Base-by-base conservation (phyloP, 2,888 invertebrate species). In the Drosophila cognata region DNA sequence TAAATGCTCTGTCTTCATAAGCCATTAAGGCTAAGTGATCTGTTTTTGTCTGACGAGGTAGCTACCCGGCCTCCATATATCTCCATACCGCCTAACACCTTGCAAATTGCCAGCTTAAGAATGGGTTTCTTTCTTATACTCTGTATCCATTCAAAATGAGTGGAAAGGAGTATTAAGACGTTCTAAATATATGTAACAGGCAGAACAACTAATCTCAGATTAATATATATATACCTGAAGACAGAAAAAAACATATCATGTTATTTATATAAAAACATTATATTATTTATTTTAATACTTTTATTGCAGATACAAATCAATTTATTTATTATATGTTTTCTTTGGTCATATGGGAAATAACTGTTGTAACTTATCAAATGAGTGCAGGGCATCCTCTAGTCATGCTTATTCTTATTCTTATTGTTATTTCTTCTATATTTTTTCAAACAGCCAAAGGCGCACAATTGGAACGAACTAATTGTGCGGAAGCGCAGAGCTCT, bases 11-110 rank as follows among this genome's bases (percentile, higher is more conserved):
- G 80, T 71, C 84, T 77, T 79, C 90, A 91, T 86, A 91, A 91
- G 92, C 92, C 91, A 91, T 92, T 91, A 91, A 82, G 91, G 91
- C 92, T 91, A 91, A 91, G 91, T 92, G 91, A 92, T 91, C 89
- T 91, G 90, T 86, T 88, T 86, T 87, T 88, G 89, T 89, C 82
- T 81, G 78, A 41, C 59, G 36, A 64, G 73, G 58, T 64, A 76
- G 58, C 58, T 71, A 25, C 29, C 36, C 48, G 50, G 46, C 43
- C 21, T 25, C 5, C 16, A 16, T 38, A 8, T 36, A n/a, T 16
- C 43, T 13, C 38, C 33, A 56, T 31, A 46, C 67, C 52, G 31
- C 41, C 66, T 74, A 75, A 80, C 89, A 87, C 89, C 90, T 86
- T 86, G 76, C 74, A 88, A 88, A 87, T 86, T 88, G 88, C 76